A percentile compares a stretch with the other conserved stretches of the same genome.
These are phyloP conservation scores for Paguma larvata DNA, from an alignment of 2,797 vertebrate species.

Conservation along the genomic window DNA sequence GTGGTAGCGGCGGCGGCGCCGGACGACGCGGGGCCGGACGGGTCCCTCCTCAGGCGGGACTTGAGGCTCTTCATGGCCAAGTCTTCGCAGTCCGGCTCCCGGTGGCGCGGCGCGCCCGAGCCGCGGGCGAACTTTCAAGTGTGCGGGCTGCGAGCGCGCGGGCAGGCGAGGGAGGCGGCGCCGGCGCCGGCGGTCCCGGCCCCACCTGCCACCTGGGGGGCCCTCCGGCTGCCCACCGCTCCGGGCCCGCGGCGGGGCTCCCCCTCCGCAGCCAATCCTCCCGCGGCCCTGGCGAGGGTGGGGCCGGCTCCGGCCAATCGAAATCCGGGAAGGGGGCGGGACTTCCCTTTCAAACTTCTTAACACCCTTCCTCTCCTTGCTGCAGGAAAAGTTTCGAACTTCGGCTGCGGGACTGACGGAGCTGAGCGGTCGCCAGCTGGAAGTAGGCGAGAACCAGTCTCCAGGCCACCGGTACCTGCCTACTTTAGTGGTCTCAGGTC, in stretches of 20 bases:
- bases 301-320: not conserved
- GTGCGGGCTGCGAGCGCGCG: not conserved
- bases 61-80: conserved; percentile 88
- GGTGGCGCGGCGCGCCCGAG: not conserved
- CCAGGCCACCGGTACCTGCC: not conserved
- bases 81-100: not conserved
- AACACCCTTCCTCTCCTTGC: conserved; percentile 42
- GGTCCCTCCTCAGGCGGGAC: conserved; percentile 86
- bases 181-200: conserved; percentile 53
- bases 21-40: conserved; percentile 67
- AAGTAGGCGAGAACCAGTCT: not conserved
- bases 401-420: rapidly evolving
- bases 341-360: conserved; percentile 76
- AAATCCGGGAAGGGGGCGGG: conserved; percentile 69
- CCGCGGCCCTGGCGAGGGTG: not conserved
- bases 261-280: conserved; percentile 61
- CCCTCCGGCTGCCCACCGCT: not conserved
- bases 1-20: conserved; percentile 56
- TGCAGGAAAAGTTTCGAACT: not conserved
- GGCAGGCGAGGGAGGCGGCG: not conserved
- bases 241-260: not conserved
- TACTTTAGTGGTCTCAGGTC: not conserved
- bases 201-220: conserved; percentile 69
- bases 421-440: rapidly evolving
- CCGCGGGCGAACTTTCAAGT: not conserved